Evolutionary conservation across 2,888 invertebrate species (phyloP).

Genomic region (Drosophila rellima): DNA sequence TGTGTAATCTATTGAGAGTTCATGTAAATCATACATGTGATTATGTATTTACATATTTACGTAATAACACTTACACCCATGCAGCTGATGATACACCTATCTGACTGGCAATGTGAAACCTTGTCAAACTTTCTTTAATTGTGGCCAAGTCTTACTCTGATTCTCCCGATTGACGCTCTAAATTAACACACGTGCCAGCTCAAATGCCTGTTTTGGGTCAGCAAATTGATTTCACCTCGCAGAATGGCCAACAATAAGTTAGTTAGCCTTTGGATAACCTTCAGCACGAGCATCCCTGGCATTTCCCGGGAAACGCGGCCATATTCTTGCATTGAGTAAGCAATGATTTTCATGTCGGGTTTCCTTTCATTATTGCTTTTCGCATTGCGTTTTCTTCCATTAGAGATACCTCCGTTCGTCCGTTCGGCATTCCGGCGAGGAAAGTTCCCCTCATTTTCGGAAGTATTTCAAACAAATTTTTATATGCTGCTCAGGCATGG

Average conservation of each 20-base stretch:
- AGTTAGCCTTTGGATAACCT: slow-evolving; percentile 42
- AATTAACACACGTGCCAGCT: slow-evolving; percentile 35
- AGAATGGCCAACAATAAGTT: slow-evolving; percentile 33
- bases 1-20: slow-evolving; percentile 64
- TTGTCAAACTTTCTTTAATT: slow-evolving; percentile 29
- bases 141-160: slow-evolving; percentile 4
- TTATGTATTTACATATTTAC: slow-evolving; percentile 37
- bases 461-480: slow-evolving; percentile 68
- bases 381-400: slow-evolving; percentile 12
- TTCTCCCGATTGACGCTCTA: slow-evolving; percentile 18
- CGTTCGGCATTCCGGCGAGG: slow-evolving; percentile 12
- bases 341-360: slow-evolving; percentile 57
- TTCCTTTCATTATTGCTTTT: slow-evolving; percentile 32
- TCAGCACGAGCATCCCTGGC: slow-evolving; percentile 11
- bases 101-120: not conserved
- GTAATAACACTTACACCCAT: slow-evolving; percentile 18
- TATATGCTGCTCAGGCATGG: slow-evolving; percentile 56
- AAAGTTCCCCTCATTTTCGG: slow-evolving; percentile 58
- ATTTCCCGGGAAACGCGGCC: slow-evolving; percentile 8
- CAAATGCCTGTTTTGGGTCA: slow-evolving; percentile 28
- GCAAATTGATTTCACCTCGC: slow-evolving; percentile 48
- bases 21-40: slow-evolving; percentile 63
- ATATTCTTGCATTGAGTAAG: slow-evolving; percentile 38
- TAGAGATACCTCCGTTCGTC: slow-evolving; percentile 9
- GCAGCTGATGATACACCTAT: slow-evolving; percentile 1